phyloP scores from a whole-genome alignment of 2,113 vertebrate species.

The Phylloscopus whistleri region DNA sequence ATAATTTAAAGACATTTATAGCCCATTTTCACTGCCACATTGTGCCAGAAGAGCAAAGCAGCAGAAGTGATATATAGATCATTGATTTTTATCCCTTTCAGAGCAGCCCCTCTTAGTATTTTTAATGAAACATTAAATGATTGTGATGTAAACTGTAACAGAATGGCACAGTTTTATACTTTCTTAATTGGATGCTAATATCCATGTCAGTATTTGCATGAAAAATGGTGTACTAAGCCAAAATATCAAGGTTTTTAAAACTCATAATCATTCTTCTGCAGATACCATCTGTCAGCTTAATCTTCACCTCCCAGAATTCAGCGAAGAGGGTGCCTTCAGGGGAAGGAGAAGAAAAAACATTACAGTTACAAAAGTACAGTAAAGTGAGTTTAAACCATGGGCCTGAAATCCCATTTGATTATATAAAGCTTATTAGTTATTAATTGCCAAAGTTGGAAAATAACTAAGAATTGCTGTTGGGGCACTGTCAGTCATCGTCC shows the following conservation, averaged over 20 bases:
- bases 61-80: neutral
- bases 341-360: neutral
- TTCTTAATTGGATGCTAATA: conserved; percentile 58
- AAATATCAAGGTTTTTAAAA: conserved; percentile 53
- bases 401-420: neutral
- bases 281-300: conserved; percentile 59
- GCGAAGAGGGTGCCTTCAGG: neutral
- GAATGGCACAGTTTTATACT: conserved; percentile 13
- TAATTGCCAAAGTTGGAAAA: conserved; percentile 30
- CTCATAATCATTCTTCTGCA: conserved; percentile 41
- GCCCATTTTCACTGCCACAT: neutral
- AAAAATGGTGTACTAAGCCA: conserved; percentile 44
- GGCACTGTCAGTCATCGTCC: neutral
- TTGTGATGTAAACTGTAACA: conserved; percentile 9
- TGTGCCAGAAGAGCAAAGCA: neutral
- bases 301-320: conserved; percentile 35
- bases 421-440: neutral
- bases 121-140: conserved; percentile 43
- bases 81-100: conserved; percentile 32
- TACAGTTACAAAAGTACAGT: neutral
- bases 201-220: conserved; percentile 45
- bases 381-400: neutral
- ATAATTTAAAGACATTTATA: neutral
- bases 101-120: neutral
- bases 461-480: neutral